phyloP scores from a whole-genome alignment of 2,797 vertebrate genomes.

The Sebastes cheni region DNA sequence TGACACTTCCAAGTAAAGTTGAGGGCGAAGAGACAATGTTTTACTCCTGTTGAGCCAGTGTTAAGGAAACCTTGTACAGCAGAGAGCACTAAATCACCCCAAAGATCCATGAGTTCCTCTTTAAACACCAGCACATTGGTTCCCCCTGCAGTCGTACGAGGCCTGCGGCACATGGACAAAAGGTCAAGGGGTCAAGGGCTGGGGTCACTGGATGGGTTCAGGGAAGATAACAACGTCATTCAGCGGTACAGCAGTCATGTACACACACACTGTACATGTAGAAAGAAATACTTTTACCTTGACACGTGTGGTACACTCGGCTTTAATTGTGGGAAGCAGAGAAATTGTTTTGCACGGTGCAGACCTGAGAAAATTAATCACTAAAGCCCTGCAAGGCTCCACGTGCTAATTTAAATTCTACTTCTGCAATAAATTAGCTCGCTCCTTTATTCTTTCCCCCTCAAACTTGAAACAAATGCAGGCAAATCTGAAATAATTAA shows the following conservation, averaged over 20 bases:
- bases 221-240: constrained; percentile 46
- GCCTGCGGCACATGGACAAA: constrained; percentile 33
- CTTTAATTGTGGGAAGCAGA: constrained; percentile 35
- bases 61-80: constrained; percentile 16
- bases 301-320: constrained; percentile 23
- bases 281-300: constrained; percentile 18
- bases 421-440: constrained; percentile 61
- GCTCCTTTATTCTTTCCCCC: constrained; percentile 57
- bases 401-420: constrained; percentile 61
- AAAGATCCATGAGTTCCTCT: constrained; percentile 22
- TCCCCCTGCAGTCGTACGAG: constrained; percentile 14
- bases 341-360: constrained; percentile 48
- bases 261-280: not conserved
- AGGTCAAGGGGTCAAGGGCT: constrained; percentile 34
- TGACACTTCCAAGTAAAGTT: constrained; percentile 42
- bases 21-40: constrained; percentile 33
- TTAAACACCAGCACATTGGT: constrained; percentile 26
- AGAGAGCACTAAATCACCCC: constrained; percentile 40
- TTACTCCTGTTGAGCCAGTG: constrained; percentile 22
- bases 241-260: not conserved
- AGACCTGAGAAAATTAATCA: constrained; percentile 68
- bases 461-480: constrained; percentile 74
- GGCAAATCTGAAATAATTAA: constrained; percentile 70
- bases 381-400: constrained; percentile 71
- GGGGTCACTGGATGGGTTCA: constrained; percentile 38